Evolutionary conservation across 30 jellyfish, hydroid and myxozoan species (phyloP), one percentile per base, ranked within the genome.

Genomic region (Euphysa ruthae): DNA sequence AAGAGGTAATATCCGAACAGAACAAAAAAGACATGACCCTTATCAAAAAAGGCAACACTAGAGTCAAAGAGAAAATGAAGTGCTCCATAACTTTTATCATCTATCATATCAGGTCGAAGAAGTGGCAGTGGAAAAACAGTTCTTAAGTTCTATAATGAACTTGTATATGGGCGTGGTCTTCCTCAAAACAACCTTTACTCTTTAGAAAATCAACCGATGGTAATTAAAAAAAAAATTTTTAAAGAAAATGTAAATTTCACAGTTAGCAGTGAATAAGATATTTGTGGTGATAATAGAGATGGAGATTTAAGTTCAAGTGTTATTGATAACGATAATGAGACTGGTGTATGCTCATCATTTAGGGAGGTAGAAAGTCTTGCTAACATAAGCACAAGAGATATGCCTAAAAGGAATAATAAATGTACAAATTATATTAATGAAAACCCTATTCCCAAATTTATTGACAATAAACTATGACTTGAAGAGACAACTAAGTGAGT

Each of bases 161-260:
- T 71, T 23, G 61, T 8, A 63, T 71, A 18, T 71, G 78, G 83
- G 83, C 77, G 1, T 73, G 88, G 38, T 57, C 71, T 74, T 70
- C 88, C 27, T 55, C 72, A 18, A 61, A 70, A 26, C 70, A 63
- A 43, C 80, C 74, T 4, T 73, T 74, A 29, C 63, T 72, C 6
- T 74, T 74, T 61, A 73, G 81, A 6, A 56, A 30, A 24, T 56
- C 44, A 24, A 1, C 70, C 19, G n/a, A 56, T 56, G 70, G n/a
- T 30, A n/a, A 43, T 18, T 56, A 5, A 18, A 19, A 8, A 46
- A 4, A 46, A 2, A 46, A 2, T 2, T 46, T 5, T 46, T 2
- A 29, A 46, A 8, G 8, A 46, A 2, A 29, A 2, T 2, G 4
- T 10, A 46, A 2, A 2, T 46, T 4, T 6, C 24, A 3, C 12